Base-by-base conservation (phyloP, 1,140 invertebrate species). In the Pachyrhynchus sulphureomaculatus region DNA sequence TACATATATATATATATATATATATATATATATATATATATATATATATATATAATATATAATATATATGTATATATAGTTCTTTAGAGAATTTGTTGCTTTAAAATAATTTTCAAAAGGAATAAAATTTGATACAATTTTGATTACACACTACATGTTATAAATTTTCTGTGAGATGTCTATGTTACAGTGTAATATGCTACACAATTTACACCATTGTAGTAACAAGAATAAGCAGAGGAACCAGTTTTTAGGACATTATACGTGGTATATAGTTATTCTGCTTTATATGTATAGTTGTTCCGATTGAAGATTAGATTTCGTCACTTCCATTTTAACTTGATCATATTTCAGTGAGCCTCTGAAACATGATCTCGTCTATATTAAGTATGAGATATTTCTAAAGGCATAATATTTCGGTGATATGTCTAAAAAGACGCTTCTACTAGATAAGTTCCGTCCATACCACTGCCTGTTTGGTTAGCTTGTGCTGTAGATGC, bases 401-500 rank as follows among this genome's bases (percentile, higher is more conserved):
- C 47, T 58, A 58, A 58, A 58, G 44, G 55, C 44, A 48, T 20
- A 1, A 17, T 20, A 44, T 49, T 6, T 49, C 36, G 13, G 56
- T 67, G 62, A 67, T 67, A 67, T 67, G 65, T 67, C 59, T 64
- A 89, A 82, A 90, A 90, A 47, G 88, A 90, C 68, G 88, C 89
- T 77, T 91, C 88, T 69, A 91, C 89, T 70, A 91, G 81, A 77
- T 90, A 90, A 69, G 89, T 90, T 72, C 85, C 88, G 72, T 90
- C 88, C 86, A 88, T 87, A 65, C 84, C 86, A 64, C 86, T 86
- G 72, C 87, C 87, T 62, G 86, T 87, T 80, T 88, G 86, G 76
- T 88, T 89, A 67, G 83, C 88, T 77, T 87, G 85, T 68, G 85
- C 86, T 64, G 84, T 87, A 73, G 86, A 83, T 62, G 88, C 86